Base-by-base conservation (phyloP, 2,797 vertebrate genomes). In the Rhinoraja longicauda region DNA sequence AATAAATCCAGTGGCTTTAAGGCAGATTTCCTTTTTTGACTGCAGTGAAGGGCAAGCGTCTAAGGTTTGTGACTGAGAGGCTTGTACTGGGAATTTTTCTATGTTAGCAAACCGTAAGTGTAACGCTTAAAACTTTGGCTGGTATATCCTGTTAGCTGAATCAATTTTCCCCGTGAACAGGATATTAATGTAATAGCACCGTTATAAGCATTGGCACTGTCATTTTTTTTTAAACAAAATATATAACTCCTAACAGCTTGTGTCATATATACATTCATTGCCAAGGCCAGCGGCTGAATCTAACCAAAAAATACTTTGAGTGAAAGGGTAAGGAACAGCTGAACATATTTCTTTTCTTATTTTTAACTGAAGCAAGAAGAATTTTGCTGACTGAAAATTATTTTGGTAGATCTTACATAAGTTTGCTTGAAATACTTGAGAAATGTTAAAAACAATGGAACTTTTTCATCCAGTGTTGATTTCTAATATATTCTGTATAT, bases 151-250 rank as follows among this genome's bases (percentile, higher is more conserved):
- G 64, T 75, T 92, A 73, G 45, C 36, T 73, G 90, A 92, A 92
- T 92, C 72, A 73, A 92, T 92, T 67, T 92, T 70, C 26, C 9
- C 70, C 29, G 13, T 10, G 21, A 73, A 92, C 67, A 92, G 67
- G 70, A 53, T 92, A 92, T 75, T 92, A 53, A 92, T 92, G 72
- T 72, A n/a, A 29, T 72, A 75, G 39, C 53, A 92, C 59, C n/a
- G 84, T 67, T 88, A 67, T 39, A 92, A 53, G 10, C 72, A 91
- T 24, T 72, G 19, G 24, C 24, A 57, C 64, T 21, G 8, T 45
- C 53, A 70, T 39, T 39, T 26, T 73, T 73, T 53, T 53, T n/a
- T n/a, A n/a, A 15, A 53, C 70, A 92, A 75, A 75, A 39, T 24
- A 70, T 90, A 24, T 70, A 39, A 39, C 62, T 70, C 26, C 26